Conservation (phyloP, 2,113 vertebrate genomes). For the Chionomys nivalis region DNA sequence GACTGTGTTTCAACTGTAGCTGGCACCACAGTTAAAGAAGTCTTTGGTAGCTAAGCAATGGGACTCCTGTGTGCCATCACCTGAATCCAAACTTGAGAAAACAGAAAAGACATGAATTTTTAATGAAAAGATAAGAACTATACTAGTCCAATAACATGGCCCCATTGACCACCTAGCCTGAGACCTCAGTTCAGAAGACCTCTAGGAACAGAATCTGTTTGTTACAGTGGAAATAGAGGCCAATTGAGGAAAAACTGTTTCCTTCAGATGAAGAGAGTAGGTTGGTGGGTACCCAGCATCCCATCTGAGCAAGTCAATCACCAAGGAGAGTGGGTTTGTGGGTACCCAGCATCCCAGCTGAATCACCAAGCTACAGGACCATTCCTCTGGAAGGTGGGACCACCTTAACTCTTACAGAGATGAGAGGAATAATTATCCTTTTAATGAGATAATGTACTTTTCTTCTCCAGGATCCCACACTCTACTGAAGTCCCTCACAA, state of each 20-base stretch:
- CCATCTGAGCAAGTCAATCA: background rate
- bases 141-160: slow-evolving; percentile 45
- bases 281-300: no score
- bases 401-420: background rate
- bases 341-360: background rate
- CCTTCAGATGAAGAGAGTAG: background rate
- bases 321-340: background rate
- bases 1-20: slow-evolving; percentile 60
- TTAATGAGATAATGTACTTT: background rate
- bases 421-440: background rate
- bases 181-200: slow-evolving; percentile 22
- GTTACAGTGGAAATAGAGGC: background rate
- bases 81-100: slow-evolving; percentile 39
- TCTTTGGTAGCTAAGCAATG: slow-evolving; percentile 60
- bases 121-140: slow-evolving; percentile 46
- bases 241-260: background rate
- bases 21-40: background rate
- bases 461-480: background rate
- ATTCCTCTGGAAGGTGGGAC: background rate
- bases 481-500: background rate
- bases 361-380: no score
- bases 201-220: slow-evolving; percentile 17
- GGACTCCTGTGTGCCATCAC: slow-evolving; percentile 39
- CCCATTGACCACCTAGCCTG: slow-evolving; percentile 1
- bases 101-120: slow-evolving; percentile 58